Evolutionary conservation across 2,888 invertebrate species (phyloP).

Genomic region (Philonicus albiceps): DNA sequence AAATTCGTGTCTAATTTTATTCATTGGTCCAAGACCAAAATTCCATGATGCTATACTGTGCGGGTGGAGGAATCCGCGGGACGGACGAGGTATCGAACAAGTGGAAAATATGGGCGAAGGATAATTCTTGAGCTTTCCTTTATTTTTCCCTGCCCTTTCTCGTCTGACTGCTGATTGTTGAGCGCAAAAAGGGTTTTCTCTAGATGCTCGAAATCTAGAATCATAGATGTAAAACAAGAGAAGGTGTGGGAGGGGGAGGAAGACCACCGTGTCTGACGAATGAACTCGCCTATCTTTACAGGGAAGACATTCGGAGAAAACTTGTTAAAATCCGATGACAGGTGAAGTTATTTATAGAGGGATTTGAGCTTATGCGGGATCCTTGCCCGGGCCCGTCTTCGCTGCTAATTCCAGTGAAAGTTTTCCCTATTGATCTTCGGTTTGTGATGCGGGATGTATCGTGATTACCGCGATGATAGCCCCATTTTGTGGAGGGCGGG

Average conservation of each 20-base stretch:
- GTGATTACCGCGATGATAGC: slow-evolving; percentile 44
- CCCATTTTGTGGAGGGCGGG: not conserved
- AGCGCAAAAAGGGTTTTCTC: slow-evolving; percentile 29
- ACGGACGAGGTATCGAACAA: slow-evolving; percentile 19
- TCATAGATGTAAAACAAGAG: not conserved
- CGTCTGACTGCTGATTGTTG: slow-evolving; percentile 2
- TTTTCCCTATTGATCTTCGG: slow-evolving; percentile 45
- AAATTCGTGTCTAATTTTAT: slow-evolving; percentile 45
- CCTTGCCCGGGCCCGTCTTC: not conserved
- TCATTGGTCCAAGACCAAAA: slow-evolving; percentile 41
- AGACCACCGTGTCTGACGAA: not conserved
- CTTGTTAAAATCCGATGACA: slow-evolving; percentile 47
- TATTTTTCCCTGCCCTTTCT: not conserved
- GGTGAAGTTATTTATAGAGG: slow-evolving; percentile 46
- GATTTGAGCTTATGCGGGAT: slow-evolving; percentile 36
- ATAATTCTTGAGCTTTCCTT: slow-evolving; percentile 33
- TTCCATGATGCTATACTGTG: slow-evolving; percentile 3
- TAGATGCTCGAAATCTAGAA: not conserved
- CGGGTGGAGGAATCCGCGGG: not conserved
- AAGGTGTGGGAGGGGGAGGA: not conserved
- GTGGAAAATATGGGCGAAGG: slow-evolving; percentile 38
- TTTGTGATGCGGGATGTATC: slow-evolving; percentile 43
- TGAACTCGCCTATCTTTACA: slow-evolving; percentile 7
- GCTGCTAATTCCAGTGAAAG: slow-evolving; percentile 13
- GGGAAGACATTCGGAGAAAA: slow-evolving; percentile 16